Base-by-base conservation (phyloP, 1,140 invertebrate genomes). In the Cecropterus lyciades region DNA sequence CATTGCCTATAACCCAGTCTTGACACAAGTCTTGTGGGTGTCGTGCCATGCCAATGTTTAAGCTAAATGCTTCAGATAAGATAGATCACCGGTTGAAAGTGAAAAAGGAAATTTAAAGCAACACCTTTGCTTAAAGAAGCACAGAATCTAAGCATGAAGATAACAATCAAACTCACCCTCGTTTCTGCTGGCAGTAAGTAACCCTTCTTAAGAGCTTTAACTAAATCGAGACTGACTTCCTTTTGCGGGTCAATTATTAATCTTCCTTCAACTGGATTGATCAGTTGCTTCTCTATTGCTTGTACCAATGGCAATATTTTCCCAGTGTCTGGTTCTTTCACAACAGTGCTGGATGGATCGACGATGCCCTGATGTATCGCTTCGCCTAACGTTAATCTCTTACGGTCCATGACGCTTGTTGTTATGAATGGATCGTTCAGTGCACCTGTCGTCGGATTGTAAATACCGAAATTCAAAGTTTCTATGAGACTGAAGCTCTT, bases 181-280 rank as follows among this genome's bases (percentile, higher is more conserved):
- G 97, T 96, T 95, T 97, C 96, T 85, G 97, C 97, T 85, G 97
- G 95, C 92, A 98, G 94, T 73, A 98, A 95, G 91, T 96, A 95
- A 80, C 97, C 97, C 89, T 95, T 95, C 82, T 98, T 96, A 82
- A 95, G 94, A 76, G 98, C 98, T 93, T 98, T 97, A 66, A 96
- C 92, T 82, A 98, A 95, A 93, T 97, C 96, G 74, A 98, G 93
- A 82, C 93, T 93, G 76, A 93, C 92, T 65, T 92, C 92, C 77
- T 94, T 93, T 77, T 94, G 94, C 64, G 93, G 93, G 81, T 96
- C 94, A 67, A 93, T 92, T 59, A 94, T 92, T 73, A 97, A 93
- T 83, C 94, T 95, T 72, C 97, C 97, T 78, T 92, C 93, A 42
- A 93, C 79, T 62, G 95, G 93, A 91, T 98, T 97, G 74, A 98